Evolutionary conservation across 2,113 vertebrate genomes (phyloP), one percentile per base, ranked within the genome.

Genomic region (Syngnathoides biaculeatus): DNA sequence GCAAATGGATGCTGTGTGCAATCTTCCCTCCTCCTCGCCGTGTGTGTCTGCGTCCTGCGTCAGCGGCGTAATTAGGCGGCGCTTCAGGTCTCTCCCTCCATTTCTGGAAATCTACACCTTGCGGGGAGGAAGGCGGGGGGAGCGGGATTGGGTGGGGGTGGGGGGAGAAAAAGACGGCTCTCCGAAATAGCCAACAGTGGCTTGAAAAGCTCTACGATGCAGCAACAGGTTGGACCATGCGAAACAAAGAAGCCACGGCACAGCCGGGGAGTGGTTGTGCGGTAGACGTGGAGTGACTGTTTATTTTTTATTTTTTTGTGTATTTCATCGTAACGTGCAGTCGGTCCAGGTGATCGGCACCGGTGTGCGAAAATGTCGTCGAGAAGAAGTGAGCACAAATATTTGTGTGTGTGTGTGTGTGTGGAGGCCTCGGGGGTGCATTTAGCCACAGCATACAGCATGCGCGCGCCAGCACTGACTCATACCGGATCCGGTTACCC

Each of bases 1-100:
- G 72, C 81, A 87, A 89, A 89, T 85, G 77, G 80, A 86, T 68
- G 74, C 80, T 82, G 42, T 63, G 61, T 83, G 84, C 85, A 87
- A 87, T 85, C 82, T 78, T 83, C 82, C 73, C 76, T 75, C 76
- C 71, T 78, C 79, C 73, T 73, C 52, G 64, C 72, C 58, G 63
- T 80, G 65, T 70, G 64, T 81, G 65, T 77, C 62, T 70, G 72
- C 15, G 27, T 75, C 71, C 79, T 86, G 84, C 71, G 75, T 88
- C 86, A 89, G 71, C 47, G 30, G 58, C 74, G 71, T 87, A 87
- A 87, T 88, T 85, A 86, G 72, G 64, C 76, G 69, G 75, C 67
- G 82, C 77, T 86, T 79, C 79, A 74, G 70, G 69, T 89, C 86
- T 79, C 73, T 71, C 71, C 79, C 61, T 83, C 71, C 69, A 72